Percentiles rank a stretch among this genome's conserved stretches.
Evolutionary conservation across 2,113 vertebrate genomes (phyloP).

Genomic region (Suncus etruscus): DNA sequence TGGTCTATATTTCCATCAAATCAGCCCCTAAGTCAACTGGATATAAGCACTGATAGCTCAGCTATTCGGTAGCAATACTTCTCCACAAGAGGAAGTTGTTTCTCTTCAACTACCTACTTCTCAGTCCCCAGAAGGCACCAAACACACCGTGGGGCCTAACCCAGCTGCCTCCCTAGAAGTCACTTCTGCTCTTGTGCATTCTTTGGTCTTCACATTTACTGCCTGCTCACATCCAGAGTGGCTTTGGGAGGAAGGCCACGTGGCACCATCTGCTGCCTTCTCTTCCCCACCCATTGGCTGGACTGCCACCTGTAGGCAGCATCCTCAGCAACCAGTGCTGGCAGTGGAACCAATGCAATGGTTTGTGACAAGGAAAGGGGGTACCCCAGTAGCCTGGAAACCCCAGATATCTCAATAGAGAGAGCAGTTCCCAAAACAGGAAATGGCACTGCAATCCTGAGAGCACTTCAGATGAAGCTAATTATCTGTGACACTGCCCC

Average conservation of each 20-base stretch:
- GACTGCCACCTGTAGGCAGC: background rate
- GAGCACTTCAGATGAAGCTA: background rate
- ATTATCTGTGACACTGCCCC: background rate
- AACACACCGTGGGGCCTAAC: background rate
- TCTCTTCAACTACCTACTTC: background rate
- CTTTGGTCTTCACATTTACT: constrained; percentile 53
- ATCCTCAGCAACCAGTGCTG: background rate
- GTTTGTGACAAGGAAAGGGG: background rate
- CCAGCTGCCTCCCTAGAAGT: constrained; percentile 49
- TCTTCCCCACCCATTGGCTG: background rate
- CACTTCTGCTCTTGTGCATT: constrained; percentile 52
- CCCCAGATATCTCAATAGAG: background rate
- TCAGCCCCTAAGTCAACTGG: background rate
- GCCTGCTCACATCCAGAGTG: background rate
- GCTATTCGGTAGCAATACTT: background rate
- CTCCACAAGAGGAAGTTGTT: background rate
- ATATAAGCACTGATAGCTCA: background rate
- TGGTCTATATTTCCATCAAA: too few species aligned
- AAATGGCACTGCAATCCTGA: too few species aligned
- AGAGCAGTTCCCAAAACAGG: background rate
- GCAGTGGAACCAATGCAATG: background rate
- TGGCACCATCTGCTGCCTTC: constrained; percentile 51
- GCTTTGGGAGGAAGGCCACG: constrained; percentile 55
- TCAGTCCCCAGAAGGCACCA: background rate
- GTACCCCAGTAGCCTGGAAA: background rate